phyloP scores from a whole-genome alignment of 2,797 vertebrate genomes.

The Chelmon rostratus region DNA sequence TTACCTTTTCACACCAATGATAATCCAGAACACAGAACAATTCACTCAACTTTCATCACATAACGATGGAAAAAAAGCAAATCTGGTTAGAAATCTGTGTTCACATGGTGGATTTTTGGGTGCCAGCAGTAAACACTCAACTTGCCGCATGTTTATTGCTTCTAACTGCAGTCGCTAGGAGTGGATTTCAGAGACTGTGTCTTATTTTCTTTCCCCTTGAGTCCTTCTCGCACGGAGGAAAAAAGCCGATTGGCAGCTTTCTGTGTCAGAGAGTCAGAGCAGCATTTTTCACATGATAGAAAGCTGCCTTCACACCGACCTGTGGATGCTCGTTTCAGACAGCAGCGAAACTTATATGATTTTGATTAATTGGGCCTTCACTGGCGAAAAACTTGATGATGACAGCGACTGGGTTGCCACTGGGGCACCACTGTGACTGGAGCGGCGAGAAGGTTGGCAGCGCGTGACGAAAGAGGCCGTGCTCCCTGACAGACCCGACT shows the following conservation, averaged over 20 bases:
- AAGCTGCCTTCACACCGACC: conserved; percentile 33
- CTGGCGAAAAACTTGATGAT: conserved; percentile 26
- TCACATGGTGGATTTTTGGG: neutral
- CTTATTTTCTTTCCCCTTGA: conserved; percentile 38
- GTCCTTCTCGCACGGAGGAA: conserved; percentile 16
- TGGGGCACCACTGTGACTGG: conserved; percentile 41
- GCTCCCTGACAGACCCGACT: conserved; percentile 64
- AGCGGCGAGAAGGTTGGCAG: conserved; percentile 39
- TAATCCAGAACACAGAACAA: neutral
- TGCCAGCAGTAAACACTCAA: neutral
- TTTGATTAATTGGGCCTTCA: conserved; percentile 62
- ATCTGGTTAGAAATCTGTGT: neutral
- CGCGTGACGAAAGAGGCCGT: conserved; percentile 58
- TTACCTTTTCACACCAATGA: neutral
- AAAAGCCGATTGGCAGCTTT: conserved; percentile 46
- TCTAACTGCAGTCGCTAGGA: conserved; percentile 12
- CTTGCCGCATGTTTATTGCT: conserved; percentile 21
- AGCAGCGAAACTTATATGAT: neutral
- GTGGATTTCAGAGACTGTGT: conserved; percentile 29
- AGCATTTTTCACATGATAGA: conserved; percentile 38
- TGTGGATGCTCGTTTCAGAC: conserved; percentile 21
- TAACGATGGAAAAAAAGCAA: neutral
- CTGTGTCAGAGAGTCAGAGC: conserved; percentile 47
- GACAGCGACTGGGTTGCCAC: conserved; percentile 41
- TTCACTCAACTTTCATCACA: neutral